Conservation (phyloP, 1,140 invertebrate genomes). For the Drosophila fuyamai region DNA sequence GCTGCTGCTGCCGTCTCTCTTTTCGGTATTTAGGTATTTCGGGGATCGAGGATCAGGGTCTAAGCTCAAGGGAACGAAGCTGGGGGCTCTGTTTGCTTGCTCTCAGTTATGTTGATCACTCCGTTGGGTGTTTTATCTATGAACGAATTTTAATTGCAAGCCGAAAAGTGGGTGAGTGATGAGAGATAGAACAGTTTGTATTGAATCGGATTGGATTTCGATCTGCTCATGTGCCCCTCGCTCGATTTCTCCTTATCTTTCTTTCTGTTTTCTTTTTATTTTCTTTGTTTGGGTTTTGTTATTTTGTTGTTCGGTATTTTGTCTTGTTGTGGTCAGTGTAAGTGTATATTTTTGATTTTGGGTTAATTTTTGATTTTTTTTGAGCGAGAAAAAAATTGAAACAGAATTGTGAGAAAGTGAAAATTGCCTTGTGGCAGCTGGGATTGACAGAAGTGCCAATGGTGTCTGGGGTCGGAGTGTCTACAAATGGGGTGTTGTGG, state of each 20-base stretch:
- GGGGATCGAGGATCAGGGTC: background rate
- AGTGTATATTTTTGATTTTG: conserved; percentile 54
- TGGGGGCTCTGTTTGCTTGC: too few species aligned
- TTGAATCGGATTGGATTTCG: background rate
- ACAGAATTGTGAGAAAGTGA: conserved; percentile 59
- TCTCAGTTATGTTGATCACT: too few species aligned
- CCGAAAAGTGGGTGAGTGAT: background rate
- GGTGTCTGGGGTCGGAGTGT: conserved; percentile 18
- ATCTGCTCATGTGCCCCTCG: background rate
- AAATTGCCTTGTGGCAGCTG: conserved; percentile 29
- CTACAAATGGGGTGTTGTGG: background rate
- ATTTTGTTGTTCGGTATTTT: conserved; percentile 16
- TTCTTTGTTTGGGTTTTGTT: conserved; percentile 7
- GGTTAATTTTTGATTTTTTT: conserved; percentile 54
- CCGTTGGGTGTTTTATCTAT: too few species aligned
- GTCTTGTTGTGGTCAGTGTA: conserved; percentile 15
- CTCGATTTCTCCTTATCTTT: background rate
- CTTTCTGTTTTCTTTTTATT: background rate
- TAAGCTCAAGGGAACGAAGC: background rate
- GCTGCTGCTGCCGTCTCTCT: background rate
- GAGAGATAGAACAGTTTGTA: background rate
- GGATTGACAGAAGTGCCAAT: conserved; percentile 40
- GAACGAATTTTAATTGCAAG: background rate
- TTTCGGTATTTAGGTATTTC: background rate
- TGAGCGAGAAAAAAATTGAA: conserved; percentile 66